phyloP scores from a whole-genome alignment of 2,113 vertebrate species.

The Diadophis punctatus region DNA sequence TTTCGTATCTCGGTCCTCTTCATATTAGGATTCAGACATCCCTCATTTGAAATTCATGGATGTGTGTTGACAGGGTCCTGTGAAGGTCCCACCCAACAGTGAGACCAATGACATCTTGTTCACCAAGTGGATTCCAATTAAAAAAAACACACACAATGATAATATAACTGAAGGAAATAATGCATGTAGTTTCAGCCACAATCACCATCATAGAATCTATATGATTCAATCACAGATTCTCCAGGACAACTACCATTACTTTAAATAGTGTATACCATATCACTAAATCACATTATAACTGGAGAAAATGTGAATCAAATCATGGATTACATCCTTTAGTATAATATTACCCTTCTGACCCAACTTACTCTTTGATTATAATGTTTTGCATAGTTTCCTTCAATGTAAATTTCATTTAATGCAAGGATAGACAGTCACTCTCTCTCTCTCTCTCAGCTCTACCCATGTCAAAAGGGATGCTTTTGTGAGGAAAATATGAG shows the following conservation, averaged over 20 bases:
- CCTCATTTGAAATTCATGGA: background rate
- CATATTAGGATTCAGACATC: background rate
- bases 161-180: background rate
- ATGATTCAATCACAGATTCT: background rate
- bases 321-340: background rate
- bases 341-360: background rate
- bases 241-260: background rate
- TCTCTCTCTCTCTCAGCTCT: background rate
- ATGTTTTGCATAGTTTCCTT: background rate
- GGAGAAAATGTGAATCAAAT: background rate
- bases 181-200: background rate
- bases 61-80: background rate
- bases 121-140: background rate
- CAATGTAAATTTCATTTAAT: background rate
- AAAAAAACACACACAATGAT: background rate
- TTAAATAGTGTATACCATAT: background rate
- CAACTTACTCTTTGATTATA: background rate
- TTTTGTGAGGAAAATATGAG: background rate
- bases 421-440: background rate
- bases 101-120: background rate
- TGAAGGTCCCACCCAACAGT: background rate
- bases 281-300: background rate
- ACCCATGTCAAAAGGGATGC: background rate
- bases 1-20: background rate
- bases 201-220: background rate